Evolutionary conservation across 2,113 vertebrate genomes (phyloP), one percentile per base, ranked within the genome.

Genomic region (Lasiurus borealis): DNA sequence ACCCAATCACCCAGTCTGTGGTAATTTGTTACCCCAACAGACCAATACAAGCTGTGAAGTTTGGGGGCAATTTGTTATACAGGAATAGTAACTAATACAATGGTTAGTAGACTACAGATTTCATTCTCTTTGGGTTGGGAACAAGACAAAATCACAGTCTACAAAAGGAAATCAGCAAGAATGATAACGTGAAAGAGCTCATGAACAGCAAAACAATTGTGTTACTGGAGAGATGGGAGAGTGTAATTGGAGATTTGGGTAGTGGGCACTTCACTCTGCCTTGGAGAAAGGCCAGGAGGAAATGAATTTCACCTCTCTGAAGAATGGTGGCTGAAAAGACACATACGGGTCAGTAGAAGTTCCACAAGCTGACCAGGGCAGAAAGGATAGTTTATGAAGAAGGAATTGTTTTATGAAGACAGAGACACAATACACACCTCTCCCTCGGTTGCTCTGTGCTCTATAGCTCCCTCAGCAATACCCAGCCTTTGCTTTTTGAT

Each of bases 351-450:
- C 15, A 66, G 3, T 6, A 15, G 23, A 50, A 27, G 62, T 34
- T 77, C 50, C 31, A n/a, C 19, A 48, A 21, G 52, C 87, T 72
- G 64, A n/a, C 1, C 1, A 36, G 19, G 14, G 0, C 3, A 21
- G 23, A 78, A 46, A 52, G 10, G 57, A 54, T 25, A 78, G 25
- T 34, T 71, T n/a, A 8, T 13, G 31, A 52, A 34, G 34, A 48
- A 75, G 25, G 48, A 12, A 4, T 3, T 68, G 77, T 36, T 46
- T 16, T 68, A 23, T 15, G 48, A 57, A 66, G 50, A 13, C 27
- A 4, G 27, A 10, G 23, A 46, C 1, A 0, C 6, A 1, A 23
- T 36, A 19, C 3, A 4, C 5, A 0, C 18, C 0, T 59, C 31
- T 16, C 48, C 25, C n/a, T 5, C 31, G 18, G 18, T 66, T 25